Evolutionary conservation across 92 coral and sea anemone species (phyloP).

Genomic region (Paramuricea clavata): DNA sequence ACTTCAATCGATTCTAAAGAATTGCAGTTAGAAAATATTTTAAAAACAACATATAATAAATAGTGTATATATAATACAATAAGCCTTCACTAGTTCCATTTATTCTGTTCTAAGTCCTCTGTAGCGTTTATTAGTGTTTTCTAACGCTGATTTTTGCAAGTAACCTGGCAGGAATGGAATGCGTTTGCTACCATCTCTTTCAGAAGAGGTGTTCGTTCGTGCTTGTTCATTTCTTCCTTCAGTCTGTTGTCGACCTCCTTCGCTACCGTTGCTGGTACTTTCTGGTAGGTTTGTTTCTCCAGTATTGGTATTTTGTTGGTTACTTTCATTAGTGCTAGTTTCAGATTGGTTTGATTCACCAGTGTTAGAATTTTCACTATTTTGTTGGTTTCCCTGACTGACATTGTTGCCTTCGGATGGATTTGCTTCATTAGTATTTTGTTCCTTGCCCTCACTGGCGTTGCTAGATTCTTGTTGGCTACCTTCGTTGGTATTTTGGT

Average conservation of each 20-base stretch:
- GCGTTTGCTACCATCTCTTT: background rate
- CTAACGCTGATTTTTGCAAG: constrained; percentile 10
- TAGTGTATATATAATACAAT: too few species aligned
- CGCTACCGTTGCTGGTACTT: background rate
- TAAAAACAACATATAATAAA: too few species aligned
- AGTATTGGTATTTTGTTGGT: background rate
- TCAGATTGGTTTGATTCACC: background rate
- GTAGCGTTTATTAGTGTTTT: background rate
- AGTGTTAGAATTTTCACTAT: too few species aligned
- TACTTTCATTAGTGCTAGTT: background rate
- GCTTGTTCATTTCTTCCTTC: background rate
- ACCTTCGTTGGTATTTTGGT: background rate
- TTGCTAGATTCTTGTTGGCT: background rate
- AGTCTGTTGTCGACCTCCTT: background rate
- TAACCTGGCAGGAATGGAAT: constrained; percentile 11
- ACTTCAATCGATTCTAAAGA: too few species aligned
- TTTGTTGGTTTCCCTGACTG: too few species aligned
- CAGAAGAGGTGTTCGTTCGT: background rate
- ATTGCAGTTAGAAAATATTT: too few species aligned
- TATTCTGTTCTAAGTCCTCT: background rate
- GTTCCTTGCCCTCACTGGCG: too few species aligned
- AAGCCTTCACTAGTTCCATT: background rate
- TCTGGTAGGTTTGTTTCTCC: background rate
- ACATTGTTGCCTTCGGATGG: too few species aligned
- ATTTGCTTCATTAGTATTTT: too few species aligned